phyloP scores from a whole-genome alignment of 2,113 vertebrate species.

The Sphaerodactylus townsendi region DNA sequence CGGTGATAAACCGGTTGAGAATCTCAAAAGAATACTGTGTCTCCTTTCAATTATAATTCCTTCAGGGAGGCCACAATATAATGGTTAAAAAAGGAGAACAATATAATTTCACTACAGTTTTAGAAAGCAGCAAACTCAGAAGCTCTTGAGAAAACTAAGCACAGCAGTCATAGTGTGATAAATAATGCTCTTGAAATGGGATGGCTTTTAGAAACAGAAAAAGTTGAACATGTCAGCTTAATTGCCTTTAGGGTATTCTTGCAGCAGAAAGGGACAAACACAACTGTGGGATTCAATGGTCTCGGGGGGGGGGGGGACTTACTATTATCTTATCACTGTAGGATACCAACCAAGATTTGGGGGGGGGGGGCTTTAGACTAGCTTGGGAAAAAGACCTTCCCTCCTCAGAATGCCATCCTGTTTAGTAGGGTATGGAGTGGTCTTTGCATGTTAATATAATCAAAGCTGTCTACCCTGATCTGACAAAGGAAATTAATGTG shows the following conservation, averaged over 20 bases:
- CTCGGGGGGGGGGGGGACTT: too few species aligned
- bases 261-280: neutral
- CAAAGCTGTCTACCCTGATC: too few species aligned
- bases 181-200: slow-evolving; percentile 16
- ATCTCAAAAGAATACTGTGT: slow-evolving; percentile 16
- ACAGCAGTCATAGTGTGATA: slow-evolving; percentile 3
- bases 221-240: neutral
- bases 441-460: too few species aligned
- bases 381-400: too few species aligned
- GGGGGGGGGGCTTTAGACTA: too few species aligned
- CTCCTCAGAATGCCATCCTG: too few species aligned
- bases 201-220: neutral
- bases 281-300: neutral
- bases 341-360: too few species aligned
- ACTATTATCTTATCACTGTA: too few species aligned
- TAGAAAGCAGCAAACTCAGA: slow-evolving; percentile 11
- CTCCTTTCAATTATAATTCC: slow-evolving; percentile 30
- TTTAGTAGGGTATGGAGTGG: too few species aligned
- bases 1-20: neutral
- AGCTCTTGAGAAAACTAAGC: slow-evolving; percentile 7
- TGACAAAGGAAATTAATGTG: neutral
- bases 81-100: slow-evolving; percentile 8
- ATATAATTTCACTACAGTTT: slow-evolving; percentile 18
- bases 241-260: neutral
- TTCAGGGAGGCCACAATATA: slow-evolving; percentile 14